A percentile compares a stretch with the other conserved stretches of the same genome.
These are phyloP conservation scores for Lagria hirta DNA, from an alignment of 2,888 invertebrate genomes.

Conservation along the genomic window DNA sequence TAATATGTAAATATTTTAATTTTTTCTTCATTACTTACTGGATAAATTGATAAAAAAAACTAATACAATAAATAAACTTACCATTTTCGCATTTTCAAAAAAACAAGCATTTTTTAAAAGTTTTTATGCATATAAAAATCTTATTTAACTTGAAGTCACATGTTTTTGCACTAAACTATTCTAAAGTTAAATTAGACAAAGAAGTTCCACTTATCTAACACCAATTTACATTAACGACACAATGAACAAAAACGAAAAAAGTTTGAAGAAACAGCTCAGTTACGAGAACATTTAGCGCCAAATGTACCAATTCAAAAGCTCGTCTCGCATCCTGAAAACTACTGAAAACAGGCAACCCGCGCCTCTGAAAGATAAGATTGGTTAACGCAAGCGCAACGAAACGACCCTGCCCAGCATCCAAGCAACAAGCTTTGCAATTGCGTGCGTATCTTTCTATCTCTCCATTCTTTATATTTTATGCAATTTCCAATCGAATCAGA, in stretches of 20 bases:
- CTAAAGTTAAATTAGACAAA: constrained; percentile 6
- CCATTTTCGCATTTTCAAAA: no score
- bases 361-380: constrained; percentile 26
- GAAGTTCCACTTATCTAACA: constrained; percentile 12
- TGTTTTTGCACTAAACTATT: constrained; percentile 14
- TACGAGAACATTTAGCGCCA: constrained; percentile 22
- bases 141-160: constrained; percentile 19
- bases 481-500: no score
- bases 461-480: no score
- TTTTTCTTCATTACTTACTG: no score
- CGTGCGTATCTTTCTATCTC: not conserved
- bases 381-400: constrained; percentile 22
- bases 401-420: constrained; percentile 29
- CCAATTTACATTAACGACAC: constrained; percentile 9
- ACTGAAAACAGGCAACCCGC: constrained; percentile 29
- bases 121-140: no score
- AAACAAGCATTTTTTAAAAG: no score
- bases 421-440: constrained; percentile 14
- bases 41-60: no score
- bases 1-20: no score
- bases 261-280: constrained; percentile 15
- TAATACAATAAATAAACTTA: no score
- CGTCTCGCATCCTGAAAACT: constrained; percentile 28
- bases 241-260: constrained; percentile 7
- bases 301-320: constrained; percentile 25